phyloP scores from a whole-genome alignment of 2,888 invertebrate species.

The Pedicia rivosa region DNA sequence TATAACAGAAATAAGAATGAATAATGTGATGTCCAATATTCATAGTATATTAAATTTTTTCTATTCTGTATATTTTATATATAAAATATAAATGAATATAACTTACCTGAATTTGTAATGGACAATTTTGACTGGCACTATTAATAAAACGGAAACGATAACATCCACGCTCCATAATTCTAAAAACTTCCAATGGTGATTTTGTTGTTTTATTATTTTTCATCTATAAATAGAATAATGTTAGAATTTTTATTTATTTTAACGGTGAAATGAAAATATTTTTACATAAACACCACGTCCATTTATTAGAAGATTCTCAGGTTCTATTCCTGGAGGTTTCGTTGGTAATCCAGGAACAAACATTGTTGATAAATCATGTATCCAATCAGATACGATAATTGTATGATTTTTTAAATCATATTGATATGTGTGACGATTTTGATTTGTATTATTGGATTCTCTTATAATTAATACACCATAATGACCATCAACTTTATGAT shows the following conservation, averaged over 20 bases:
- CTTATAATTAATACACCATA: conserved; percentile 61
- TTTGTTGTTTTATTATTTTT: conserved; percentile 5
- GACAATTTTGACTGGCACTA: conserved; percentile 23
- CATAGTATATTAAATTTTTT: too few species aligned
- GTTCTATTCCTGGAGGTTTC: conserved; percentile 14
- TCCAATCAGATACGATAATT: conserved; percentile 64
- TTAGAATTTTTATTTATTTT: background rate
- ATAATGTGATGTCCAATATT: too few species aligned
- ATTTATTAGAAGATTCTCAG: conserved; percentile 21
- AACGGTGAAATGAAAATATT: background rate
- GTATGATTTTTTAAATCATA: conserved; percentile 52
- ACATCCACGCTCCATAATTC: conserved; percentile 17
- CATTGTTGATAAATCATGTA: conserved; percentile 37
- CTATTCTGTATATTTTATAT: too few species aligned
- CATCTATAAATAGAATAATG: conserved; percentile 1
- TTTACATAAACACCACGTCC: conserved; percentile 18
- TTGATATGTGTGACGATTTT: conserved; percentile 49
- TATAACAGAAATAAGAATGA: too few species aligned
- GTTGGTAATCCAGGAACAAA: conserved; percentile 19
- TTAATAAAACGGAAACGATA: conserved; percentile 28
- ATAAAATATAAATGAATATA: too few species aligned
- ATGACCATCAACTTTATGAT: conserved; percentile 63
- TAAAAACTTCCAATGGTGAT: conserved; percentile 18
- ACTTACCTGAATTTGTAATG: conserved; percentile 22
- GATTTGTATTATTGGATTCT: conserved; percentile 40